Conservation (phyloP, 2,797 vertebrate genomes). For the Geotrypetes seraphini region DNA sequence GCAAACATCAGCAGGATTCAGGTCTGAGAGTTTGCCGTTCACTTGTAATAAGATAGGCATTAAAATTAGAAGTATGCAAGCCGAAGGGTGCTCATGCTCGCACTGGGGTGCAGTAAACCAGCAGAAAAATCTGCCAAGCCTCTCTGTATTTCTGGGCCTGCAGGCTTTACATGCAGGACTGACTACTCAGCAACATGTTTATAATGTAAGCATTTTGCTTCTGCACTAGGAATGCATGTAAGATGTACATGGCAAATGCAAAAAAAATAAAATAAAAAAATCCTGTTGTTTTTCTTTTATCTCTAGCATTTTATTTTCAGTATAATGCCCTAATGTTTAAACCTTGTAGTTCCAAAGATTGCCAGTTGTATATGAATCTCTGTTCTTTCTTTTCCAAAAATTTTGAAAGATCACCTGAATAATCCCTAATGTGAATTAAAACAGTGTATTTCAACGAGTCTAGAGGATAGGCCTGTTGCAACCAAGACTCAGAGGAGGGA, state of each 20-base stretch:
- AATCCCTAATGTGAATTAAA: too few species aligned
- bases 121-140: constrained; percentile 14
- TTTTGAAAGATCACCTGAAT: too few species aligned
- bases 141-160: neutral
- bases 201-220: constrained; percentile 19
- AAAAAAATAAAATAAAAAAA: too few species aligned
- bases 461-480: too few species aligned
- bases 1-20: constrained; percentile 17
- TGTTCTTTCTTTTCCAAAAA: too few species aligned
- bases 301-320: constrained; percentile 11
- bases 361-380: too few species aligned
- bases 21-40: constrained; percentile 31
- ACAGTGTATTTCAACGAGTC: too few species aligned
- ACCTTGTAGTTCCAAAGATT: neutral
- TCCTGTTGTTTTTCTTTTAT: constrained; percentile 13
- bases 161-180: neutral
- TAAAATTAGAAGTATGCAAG: constrained; percentile 23
- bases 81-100: constrained; percentile 9
- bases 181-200: neutral
- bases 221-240: constrained; percentile 1
- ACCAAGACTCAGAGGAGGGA: too few species aligned
- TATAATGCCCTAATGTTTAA: neutral
- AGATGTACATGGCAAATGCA: constrained; percentile 21
- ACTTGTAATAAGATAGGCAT: constrained; percentile 28
- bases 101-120: constrained; percentile 13